A percentile compares a stretch with the other conserved stretches of the same genome.
Conservation (phyloP, 92 coral and sea anemone genomes). For the Ricordea florida region DNA sequence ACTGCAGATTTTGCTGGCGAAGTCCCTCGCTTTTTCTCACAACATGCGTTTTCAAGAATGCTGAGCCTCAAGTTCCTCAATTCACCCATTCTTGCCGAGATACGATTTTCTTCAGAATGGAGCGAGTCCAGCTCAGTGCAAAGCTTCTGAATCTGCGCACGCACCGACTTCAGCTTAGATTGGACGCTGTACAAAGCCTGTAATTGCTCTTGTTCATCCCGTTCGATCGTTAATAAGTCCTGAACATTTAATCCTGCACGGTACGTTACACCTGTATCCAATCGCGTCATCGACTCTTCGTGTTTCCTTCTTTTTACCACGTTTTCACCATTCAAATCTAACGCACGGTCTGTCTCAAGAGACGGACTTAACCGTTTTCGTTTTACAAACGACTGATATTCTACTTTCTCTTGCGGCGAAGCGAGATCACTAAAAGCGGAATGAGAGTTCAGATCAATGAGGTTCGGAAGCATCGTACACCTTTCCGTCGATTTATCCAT, state of each 20-base stretch:
- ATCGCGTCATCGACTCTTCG: slow-evolving; percentile 2
- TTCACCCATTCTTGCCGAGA: slow-evolving; percentile 68
- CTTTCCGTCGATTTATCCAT: slow-evolving; percentile 3
- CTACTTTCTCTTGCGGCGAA: neutral
- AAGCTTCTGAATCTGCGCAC: slow-evolving; percentile 78
- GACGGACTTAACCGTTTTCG: slow-evolving; percentile 13
- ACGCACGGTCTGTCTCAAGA: neutral
- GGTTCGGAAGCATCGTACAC: neutral
- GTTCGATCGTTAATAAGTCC: slow-evolving; percentile 80
- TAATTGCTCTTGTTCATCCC: slow-evolving; percentile 85
- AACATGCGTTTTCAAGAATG: slow-evolving; percentile 79
- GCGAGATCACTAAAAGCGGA: neutral
- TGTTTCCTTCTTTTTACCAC: slow-evolving; percentile 44
- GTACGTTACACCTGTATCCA: slow-evolving; percentile 19
- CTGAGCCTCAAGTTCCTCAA: slow-evolving; percentile 68
- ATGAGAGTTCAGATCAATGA: slow-evolving; percentile 27
- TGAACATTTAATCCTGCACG: slow-evolving; percentile 78
- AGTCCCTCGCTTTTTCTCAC: slow-evolving; percentile 3
- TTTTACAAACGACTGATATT: neutral
- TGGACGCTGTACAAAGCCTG: slow-evolving; percentile 75
- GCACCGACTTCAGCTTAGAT: slow-evolving; percentile 64
- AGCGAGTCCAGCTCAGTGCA: slow-evolving; percentile 83
- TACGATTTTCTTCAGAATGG: slow-evolving; percentile 77
- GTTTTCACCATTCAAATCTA: slow-evolving; percentile 7
- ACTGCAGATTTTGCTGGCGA: neutral